Conservation (phyloP, 2,113 vertebrate species). For the Polyodon spathula region DNA sequence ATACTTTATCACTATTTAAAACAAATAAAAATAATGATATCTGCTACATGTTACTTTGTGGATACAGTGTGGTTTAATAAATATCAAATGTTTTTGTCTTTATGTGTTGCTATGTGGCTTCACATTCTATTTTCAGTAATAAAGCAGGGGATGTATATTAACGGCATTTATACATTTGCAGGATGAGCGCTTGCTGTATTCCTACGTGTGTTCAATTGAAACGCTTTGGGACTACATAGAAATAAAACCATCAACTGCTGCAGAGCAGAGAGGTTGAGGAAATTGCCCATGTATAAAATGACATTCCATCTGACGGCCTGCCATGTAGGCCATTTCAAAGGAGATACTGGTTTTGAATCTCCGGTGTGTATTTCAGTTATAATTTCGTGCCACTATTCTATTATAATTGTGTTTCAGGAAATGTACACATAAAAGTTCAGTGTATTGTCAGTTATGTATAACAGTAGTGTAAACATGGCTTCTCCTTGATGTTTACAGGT, state of each 20-base stretch:
- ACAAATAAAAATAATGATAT: too few species aligned
- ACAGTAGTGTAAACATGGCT: neutral
- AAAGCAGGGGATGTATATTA: too few species aligned
- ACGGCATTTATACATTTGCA: neutral
- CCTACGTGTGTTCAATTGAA: conserved; percentile 42
- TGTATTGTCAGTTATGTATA: neutral
- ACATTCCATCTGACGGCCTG: conserved; percentile 23
- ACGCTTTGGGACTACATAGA: conserved; percentile 42
- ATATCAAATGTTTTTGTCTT: too few species aligned
- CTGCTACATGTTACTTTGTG: too few species aligned
- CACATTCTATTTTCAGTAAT: too few species aligned
- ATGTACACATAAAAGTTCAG: neutral
- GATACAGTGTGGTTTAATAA: too few species aligned
- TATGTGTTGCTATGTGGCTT: too few species aligned
- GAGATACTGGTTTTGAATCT: neutral
- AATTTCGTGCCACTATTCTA: neutral
- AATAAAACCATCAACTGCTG: conserved; percentile 53
- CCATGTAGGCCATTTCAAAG: conserved; percentile 13
- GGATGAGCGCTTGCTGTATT: neutral
- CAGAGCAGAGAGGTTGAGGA: conserved; percentile 27
- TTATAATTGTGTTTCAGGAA: neutral
- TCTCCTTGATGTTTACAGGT: conserved; percentile 50
- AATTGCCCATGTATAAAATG: conserved; percentile 10
- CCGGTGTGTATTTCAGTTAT: neutral
- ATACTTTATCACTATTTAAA: too few species aligned